These are phyloP conservation scores for Setophaga petechia DNA, from an alignment of 2,113 vertebrate species.

Conservation along the genomic window DNA sequence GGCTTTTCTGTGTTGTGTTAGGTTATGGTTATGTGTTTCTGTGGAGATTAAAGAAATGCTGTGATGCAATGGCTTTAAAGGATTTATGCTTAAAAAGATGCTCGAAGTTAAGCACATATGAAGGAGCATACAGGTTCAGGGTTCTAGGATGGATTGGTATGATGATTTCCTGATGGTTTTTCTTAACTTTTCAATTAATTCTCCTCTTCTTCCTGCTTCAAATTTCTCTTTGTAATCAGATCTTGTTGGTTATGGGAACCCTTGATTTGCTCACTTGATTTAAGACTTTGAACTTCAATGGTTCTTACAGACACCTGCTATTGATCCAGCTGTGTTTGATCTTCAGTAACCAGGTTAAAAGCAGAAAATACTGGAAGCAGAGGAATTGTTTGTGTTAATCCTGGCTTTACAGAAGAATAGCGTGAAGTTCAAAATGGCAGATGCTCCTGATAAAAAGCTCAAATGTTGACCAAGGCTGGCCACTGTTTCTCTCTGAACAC, in stretches of 20 bases:
- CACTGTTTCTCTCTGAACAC: constrained; percentile 22
- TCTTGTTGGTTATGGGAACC: neutral
- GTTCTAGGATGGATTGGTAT: neutral
- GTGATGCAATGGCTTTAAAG: neutral
- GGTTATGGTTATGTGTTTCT: neutral
- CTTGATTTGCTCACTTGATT: neutral
- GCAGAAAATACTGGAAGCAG: neutral
- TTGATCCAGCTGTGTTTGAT: neutral
- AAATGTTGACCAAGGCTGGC: neutral
- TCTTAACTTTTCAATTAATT: neutral
- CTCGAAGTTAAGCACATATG: neutral
- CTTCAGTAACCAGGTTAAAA: neutral
- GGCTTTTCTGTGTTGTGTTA: neutral
- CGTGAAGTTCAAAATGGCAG: neutral
- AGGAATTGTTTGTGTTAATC: neutral
- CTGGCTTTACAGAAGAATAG: neutral
- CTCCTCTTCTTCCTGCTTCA: neutral
- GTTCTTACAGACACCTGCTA: neutral
- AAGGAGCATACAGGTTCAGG: neutral
- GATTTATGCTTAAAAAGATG: neutral
- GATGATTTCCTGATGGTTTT: neutral
- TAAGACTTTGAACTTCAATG: neutral
- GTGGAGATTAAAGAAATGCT: neutral
- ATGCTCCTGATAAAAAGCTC: neutral
- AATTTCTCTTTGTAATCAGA: neutral